Evolutionary conservation across 2,888 invertebrate species (phyloP).

Genomic region (Ophioninae sp.): DNA sequence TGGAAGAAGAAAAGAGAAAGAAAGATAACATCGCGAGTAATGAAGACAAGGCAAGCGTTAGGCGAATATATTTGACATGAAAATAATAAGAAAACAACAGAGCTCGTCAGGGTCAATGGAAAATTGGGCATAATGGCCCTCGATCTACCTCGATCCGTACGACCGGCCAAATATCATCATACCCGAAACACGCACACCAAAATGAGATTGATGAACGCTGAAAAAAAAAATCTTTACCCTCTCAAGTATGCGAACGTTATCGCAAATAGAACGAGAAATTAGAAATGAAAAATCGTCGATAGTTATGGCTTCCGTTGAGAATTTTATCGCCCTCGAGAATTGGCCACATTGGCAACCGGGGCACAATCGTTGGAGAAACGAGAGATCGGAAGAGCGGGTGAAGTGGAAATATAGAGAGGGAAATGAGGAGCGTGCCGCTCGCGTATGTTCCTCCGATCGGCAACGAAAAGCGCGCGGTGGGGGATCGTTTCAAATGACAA

Average conservation of each 20-base stretch:
- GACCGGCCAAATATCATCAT: neutral
- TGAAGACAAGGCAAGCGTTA: neutral
- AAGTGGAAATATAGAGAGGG: slow-evolving; percentile 39
- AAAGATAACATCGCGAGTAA: neutral
- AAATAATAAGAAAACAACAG: neutral
- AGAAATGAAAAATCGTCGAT: slow-evolving; percentile 18
- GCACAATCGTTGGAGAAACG: slow-evolving; percentile 28
- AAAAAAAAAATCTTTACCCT: neutral
- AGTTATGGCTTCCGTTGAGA: neutral
- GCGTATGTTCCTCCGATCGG: slow-evolving; percentile 57
- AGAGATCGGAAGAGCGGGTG: slow-evolving; percentile 30
- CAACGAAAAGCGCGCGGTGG: slow-evolving; percentile 64
- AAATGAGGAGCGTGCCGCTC: slow-evolving; percentile 58
- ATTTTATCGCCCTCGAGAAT: slow-evolving; percentile 3
- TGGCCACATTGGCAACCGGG: neutral
- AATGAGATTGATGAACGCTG: neutral
- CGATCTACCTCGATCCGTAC: neutral
- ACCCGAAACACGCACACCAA: neutral
- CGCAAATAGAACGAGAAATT: neutral
- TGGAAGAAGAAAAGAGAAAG: neutral
- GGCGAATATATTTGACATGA: neutral
- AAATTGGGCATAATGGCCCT: neutral
- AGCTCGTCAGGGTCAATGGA: slow-evolving; percentile 1
- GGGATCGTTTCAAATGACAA: slow-evolving; percentile 73
- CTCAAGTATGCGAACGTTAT: neutral